Evolutionary conservation across 2,888 invertebrate species (phyloP).

Genomic region (Pachliopta kotzebuea): DNA sequence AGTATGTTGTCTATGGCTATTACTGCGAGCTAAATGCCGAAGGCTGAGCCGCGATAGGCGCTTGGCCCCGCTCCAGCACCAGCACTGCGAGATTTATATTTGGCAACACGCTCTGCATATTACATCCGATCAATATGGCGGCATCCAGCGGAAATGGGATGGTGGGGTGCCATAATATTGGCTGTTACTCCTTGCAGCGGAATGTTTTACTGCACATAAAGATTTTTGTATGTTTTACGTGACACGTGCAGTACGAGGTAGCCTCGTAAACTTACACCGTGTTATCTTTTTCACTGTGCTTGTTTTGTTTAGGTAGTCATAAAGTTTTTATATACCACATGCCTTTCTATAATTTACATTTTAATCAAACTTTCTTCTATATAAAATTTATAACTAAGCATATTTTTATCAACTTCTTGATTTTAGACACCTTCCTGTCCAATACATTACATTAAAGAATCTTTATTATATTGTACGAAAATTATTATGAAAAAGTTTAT

Average conservation of each 20-base stretch:
- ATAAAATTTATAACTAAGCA: background rate
- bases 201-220: slow-evolving; percentile 41
- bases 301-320: background rate
- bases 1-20: slow-evolving; percentile 46
- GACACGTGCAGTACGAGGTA: slow-evolving; percentile 1
- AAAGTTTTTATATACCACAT: background rate
- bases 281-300: slow-evolving; percentile 2
- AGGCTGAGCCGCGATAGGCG: slow-evolving; percentile 38
- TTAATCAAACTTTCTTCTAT: background rate
- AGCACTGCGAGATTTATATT: slow-evolving; percentile 61
- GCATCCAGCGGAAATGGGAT: slow-evolving; percentile 34
- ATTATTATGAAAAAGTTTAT: no score
- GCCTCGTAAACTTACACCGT: slow-evolving; percentile 2
- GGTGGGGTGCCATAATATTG: slow-evolving; percentile 34
- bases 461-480: background rate
- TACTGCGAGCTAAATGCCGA: slow-evolving; percentile 41
- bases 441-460: background rate
- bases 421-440: background rate
- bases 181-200: slow-evolving; percentile 34
- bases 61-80: slow-evolving; percentile 61
- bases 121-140: slow-evolving; percentile 43
- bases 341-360: background rate
- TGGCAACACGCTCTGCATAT: slow-evolving; percentile 49
- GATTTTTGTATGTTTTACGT: slow-evolving; percentile 28
- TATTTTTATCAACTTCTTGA: background rate